A percentile compares a stretch with the other conserved stretches of the same genome.
These are phyloP conservation scores for Hypselothyrea guttata DNA, from an alignment of 2,888 invertebrate genomes.

Conservation along the genomic window DNA sequence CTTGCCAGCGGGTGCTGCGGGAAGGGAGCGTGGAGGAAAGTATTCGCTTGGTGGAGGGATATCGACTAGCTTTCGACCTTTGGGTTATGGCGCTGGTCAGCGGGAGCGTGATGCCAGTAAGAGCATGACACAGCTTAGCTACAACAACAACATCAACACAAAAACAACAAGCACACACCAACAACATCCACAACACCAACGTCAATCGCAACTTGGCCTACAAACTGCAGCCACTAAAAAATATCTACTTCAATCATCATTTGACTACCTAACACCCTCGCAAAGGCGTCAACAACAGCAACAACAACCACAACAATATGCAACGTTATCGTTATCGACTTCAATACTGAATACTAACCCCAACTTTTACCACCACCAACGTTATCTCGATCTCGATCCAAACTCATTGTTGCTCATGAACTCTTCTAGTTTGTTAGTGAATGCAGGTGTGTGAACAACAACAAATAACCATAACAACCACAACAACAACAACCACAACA, in stretches of 20 bases:
- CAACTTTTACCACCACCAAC: slow-evolving; percentile 72
- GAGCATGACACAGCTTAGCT: slow-evolving; percentile 84
- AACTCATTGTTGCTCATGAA: slow-evolving; percentile 82
- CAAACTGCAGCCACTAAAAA: slow-evolving; percentile 81
- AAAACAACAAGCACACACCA: slow-evolving; percentile 71
- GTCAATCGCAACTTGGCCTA: slow-evolving; percentile 78
- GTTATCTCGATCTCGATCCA: slow-evolving; percentile 80
- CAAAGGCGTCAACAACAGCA: slow-evolving; percentile 79
- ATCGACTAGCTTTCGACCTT: slow-evolving; percentile 78
- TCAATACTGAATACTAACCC: slow-evolving; percentile 55
- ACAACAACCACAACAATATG: slow-evolving; percentile 61
- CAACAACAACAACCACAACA: slow-evolving; percentile 34
- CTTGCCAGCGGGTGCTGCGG: slow-evolving; percentile 82
- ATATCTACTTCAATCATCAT: slow-evolving; percentile 81
- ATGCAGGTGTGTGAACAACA: slow-evolving; percentile 81
- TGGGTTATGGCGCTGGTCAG: slow-evolving; percentile 71
- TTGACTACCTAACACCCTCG: slow-evolving; percentile 67
- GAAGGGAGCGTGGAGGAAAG: slow-evolving; percentile 62
- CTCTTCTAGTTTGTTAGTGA: slow-evolving; percentile 81
- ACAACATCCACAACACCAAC: slow-evolving; percentile 61
- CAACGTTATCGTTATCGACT: slow-evolving; percentile 49
- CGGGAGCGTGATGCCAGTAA: slow-evolving; percentile 79
- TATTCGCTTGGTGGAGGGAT: slow-evolving; percentile 78
- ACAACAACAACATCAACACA: slow-evolving; percentile 40
- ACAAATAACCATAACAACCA: slow-evolving; percentile 25